These are phyloP conservation scores for Lypha dubia DNA, from an alignment of 2,888 invertebrate genomes.

Conservation along the genomic window DNA sequence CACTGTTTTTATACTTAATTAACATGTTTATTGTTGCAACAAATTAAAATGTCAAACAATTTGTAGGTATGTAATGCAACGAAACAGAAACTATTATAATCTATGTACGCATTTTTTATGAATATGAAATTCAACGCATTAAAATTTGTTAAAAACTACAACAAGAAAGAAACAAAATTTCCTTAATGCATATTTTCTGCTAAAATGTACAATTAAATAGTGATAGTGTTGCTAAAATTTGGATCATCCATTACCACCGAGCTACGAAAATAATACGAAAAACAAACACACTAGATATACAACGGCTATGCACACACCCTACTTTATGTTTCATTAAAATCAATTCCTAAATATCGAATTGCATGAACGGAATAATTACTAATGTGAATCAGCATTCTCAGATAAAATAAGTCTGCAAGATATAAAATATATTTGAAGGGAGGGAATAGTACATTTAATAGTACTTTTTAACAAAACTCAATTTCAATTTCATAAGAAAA, in stretches of 20 bases:
- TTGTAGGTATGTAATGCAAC: conserved; percentile 16
- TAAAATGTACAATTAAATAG: conserved; percentile 37
- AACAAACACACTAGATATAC: background rate
- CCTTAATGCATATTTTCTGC: background rate
- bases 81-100: conserved; percentile 9
- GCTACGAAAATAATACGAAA: background rate
- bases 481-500: no score
- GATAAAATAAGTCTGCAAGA: no score
- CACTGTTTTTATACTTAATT: conserved; percentile 26
- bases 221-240: conserved; percentile 38
- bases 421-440: no score
- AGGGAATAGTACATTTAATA: no score
- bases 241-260: background rate
- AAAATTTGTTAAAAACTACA: background rate
- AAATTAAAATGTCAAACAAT: conserved; percentile 14
- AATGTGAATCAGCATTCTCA: no score
- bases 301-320: background rate
- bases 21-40: conserved; percentile 18
- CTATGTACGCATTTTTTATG: background rate
- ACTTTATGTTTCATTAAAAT: no score
- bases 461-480: no score
- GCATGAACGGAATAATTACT: no score
- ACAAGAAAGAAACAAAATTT: background rate
- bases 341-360: background rate
- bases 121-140: background rate